Percentiles rank a stretch among this genome's conserved stretches.
Conservation (phyloP, 2,113 vertebrate genomes). For the Pituophis catenifer region DNA sequence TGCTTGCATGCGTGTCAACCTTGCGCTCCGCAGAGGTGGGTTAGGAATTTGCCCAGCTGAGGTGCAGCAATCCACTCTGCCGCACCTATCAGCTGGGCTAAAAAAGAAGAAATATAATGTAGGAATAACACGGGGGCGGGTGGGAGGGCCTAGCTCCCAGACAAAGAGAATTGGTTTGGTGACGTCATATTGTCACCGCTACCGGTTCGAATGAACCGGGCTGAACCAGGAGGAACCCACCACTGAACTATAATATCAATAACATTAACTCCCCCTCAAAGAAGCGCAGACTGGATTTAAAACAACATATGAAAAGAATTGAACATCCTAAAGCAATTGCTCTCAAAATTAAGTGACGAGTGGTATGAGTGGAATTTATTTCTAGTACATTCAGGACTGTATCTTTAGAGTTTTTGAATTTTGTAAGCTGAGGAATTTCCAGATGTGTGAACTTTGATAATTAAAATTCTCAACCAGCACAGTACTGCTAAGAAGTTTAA, state of each 20-base stretch:
- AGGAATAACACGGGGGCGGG: too few species aligned
- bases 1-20: too few species aligned
- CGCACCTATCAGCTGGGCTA: too few species aligned
- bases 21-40: too few species aligned
- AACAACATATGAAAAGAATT: not conserved
- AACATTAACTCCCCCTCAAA: not conserved
- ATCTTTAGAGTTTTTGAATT: not conserved
- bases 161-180: too few species aligned
- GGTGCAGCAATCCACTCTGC: too few species aligned
- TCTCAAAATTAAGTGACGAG: not conserved
- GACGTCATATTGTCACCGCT: too few species aligned
- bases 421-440: not conserved
- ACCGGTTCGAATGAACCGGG: too few species aligned
- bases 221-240: too few species aligned
- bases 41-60: too few species aligned
- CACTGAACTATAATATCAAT: not conserved
- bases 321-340: not conserved
- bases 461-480: not conserved
- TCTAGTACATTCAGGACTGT: not conserved
- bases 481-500: not conserved
- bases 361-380: not conserved
- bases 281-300: not conserved
- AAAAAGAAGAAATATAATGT: too few species aligned
- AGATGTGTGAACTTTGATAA: not conserved
- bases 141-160: too few species aligned